A percentile compares a stretch with the other conserved stretches of the same genome.
phyloP scores from a whole-genome alignment of 2,113 vertebrate genomes.

The Gallinago jamesoni region DNA sequence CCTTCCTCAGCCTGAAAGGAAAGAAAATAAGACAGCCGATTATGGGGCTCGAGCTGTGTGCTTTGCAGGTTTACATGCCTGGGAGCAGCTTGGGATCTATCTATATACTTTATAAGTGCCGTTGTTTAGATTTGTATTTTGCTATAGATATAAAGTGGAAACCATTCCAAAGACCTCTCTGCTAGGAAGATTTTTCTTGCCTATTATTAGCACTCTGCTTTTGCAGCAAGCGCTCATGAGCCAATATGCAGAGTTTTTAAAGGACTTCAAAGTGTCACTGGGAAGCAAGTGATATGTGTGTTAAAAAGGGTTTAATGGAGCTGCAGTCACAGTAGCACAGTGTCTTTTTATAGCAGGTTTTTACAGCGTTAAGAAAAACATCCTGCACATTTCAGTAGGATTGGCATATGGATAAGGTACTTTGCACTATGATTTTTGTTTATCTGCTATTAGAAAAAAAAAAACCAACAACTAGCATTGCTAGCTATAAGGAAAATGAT shows the following conservation, averaged over 20 bases:
- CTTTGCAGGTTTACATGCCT: not conserved
- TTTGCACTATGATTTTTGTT: slow-evolving; percentile 43
- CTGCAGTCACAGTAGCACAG: slow-evolving; percentile 16
- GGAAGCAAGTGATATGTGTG: slow-evolving; percentile 39
- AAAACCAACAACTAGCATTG: not conserved
- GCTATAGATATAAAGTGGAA: not conserved
- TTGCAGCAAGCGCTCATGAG: not conserved
- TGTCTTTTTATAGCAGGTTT: slow-evolving; percentile 60
- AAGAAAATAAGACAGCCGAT: not conserved
- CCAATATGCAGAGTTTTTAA: slow-evolving; percentile 35
- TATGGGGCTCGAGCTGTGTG: not conserved
- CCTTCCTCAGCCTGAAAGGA: not conserved
- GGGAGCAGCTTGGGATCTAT: slow-evolving; percentile 5
- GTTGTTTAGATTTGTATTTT: slow-evolving; percentile 27
- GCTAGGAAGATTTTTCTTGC: slow-evolving; percentile 7
- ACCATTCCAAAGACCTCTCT: not conserved
- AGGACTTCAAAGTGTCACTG: slow-evolving; percentile 53
- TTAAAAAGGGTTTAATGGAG: slow-evolving; percentile 59
- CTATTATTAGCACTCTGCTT: slow-evolving; percentile 43
- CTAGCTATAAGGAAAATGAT: not conserved
- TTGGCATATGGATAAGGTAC: slow-evolving; percentile 45
- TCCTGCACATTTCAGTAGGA: slow-evolving; percentile 41
- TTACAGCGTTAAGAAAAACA: slow-evolving; percentile 34
- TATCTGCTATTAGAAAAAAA: not conserved
- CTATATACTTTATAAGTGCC: not conserved